Evolutionary conservation across 1,140 invertebrate genomes (phyloP), one percentile per base, ranked within the genome.

Genomic region (Capitella teleta): DNA sequence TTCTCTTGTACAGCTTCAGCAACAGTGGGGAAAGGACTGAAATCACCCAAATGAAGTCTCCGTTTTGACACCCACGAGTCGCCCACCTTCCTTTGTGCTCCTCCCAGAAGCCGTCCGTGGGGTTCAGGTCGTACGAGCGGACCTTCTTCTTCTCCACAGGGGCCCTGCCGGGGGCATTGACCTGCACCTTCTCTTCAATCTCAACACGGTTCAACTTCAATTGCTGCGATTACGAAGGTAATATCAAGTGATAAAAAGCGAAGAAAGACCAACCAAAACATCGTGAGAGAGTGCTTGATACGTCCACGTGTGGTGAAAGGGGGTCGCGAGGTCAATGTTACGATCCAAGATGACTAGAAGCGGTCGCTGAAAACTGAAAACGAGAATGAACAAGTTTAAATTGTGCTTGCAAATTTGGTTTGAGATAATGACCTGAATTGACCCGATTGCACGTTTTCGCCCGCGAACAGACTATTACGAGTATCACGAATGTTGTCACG

Each of bases 301-400:
- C 1, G 93, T 98, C 96, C 96, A 99, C 3, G 95, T 96, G 71
- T 99, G 96, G 80, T 98, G 92, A 51, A 99, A 73, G 30, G 91
- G 91, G 16, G 94, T 98, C 1, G 93, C 89, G 78, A 99, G 84
- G 73, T 99, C 95, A 50, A 97, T 79, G 74, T 88, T 93, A 51
- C 96, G 77, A 72, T 99, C 96, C 38, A 98, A 76, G 52, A 99
- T 74, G 45, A 98, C 85, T 10, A 99, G 72, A 48, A 98, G 73
- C 3, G 93, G 93, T 48, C 93, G 76, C 59, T 94, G 90, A 70
- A 95, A 94, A 72, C 87, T 93, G 59, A 79, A 81, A 40, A n/a
- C 5, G 8, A 40, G 6, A 6, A 3, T 3, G 2, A 3, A 2
- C 2, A 37, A 6, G 21, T 6, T 3, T 37, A n/a, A 37, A 37